Base-by-base conservation (phyloP, 2,113 vertebrate species). In the Phrynosoma blainvillii region DNA sequence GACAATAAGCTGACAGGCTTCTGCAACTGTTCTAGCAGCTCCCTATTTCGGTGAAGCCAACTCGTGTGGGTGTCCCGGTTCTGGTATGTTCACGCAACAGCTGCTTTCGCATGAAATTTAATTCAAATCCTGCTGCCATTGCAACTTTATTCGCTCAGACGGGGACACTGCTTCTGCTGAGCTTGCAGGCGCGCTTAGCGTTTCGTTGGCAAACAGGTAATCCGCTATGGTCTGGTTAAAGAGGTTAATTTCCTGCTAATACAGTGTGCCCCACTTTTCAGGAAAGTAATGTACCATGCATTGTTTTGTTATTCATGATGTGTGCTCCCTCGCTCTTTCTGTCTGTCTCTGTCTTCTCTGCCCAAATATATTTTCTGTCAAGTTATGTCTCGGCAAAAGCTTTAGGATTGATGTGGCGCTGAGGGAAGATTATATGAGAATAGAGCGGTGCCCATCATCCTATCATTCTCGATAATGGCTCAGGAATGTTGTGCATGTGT, bases 41-140 rank as follows among this genome's bases (percentile, higher is more conserved):
- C 36, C 9, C 36, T 3, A 54, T 76, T 1, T 20, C 21, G 42
- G 74, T 73, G 70, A 30, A 42, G 42, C 42, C 27, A 66, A 1
- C 47, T 52, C 2, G 9, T 83, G 83, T 56, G 73, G 47, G 80
- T 0, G 3, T 56, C 84, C 84, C 80, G 42, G 84, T 66, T 84
- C 78, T 86, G 84, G 42, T 77, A n/a, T 78, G 65, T 85, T 85
- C 42, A 85, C 79, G 74, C 47, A 91, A 42, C 2, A 79, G 83
- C 73, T 87, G 84, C 84, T 87, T 5, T 7, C 4, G 71, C 87
- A 74, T 71, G 83, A 87, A 89, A 21, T 89, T 65, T 47, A 27
- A n/a, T n/a, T 89, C 54, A 1, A 66, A 92, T 91, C 88, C 14
- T 95, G 91, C 91, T 92, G 92, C 86, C 82, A 77, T 94, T 94